Evolutionary conservation across 2,888 invertebrate genomes (phyloP).

Genomic region (Hedychridium roseum): DNA sequence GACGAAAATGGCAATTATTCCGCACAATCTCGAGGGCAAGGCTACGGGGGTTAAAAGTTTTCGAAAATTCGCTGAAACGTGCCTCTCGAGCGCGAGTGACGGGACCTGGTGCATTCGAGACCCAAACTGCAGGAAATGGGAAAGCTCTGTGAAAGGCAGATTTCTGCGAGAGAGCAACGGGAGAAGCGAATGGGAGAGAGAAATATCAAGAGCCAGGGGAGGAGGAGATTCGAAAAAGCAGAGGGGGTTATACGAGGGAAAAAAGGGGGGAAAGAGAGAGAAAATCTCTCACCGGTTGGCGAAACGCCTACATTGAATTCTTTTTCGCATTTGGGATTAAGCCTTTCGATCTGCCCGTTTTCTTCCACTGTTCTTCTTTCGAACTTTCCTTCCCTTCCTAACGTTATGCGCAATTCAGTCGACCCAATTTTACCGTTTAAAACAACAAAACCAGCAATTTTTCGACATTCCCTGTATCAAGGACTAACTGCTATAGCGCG

Average conservation of each 20-base stretch:
- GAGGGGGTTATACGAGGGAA: background rate
- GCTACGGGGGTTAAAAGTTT: no score
- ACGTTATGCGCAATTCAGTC: no score
- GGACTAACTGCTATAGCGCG: no score
- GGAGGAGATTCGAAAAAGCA: background rate
- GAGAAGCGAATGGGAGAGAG: background rate
- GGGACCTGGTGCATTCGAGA: constrained; percentile 37
- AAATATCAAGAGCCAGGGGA: background rate
- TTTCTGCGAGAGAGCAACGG: constrained; percentile 12
- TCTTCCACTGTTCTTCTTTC: constrained; percentile 11
- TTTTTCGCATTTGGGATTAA: constrained; percentile 46
- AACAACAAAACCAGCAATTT: no score
- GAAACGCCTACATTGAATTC: constrained; percentile 38
- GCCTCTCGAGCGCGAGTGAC: no score
- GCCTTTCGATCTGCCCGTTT: constrained; percentile 37
- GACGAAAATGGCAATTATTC: no score
- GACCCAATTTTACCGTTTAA: no score
- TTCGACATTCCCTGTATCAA: no score
- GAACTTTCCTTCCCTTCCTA: no score
- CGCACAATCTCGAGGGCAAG: no score
- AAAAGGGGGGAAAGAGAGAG: constrained; percentile 9
- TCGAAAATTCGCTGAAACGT: no score
- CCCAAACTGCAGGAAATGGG: constrained; percentile 34
- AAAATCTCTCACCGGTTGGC: background rate
- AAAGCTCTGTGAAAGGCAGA: constrained; percentile 35